phyloP scores from a whole-genome alignment of 30 jellyfish, hydroid and myxozoan species.

The Pelagia noctiluca region DNA sequence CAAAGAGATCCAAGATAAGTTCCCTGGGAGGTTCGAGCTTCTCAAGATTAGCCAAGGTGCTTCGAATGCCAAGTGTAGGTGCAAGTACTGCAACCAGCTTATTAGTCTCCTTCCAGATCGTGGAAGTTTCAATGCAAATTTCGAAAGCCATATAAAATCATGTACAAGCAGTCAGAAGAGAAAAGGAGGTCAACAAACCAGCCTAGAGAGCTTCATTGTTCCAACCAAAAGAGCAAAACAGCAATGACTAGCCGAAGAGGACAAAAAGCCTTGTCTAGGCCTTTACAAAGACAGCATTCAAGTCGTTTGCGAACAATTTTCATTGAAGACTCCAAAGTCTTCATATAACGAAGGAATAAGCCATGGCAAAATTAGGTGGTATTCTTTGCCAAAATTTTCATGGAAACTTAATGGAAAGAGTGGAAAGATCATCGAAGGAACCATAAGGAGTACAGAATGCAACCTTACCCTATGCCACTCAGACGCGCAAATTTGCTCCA shows the following conservation, averaged over 20 bases:
- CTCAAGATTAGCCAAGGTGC: neutral
- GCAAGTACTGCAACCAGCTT: neutral
- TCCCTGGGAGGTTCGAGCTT: neutral
- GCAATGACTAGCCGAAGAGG: conserved; percentile 3
- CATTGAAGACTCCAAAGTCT: neutral
- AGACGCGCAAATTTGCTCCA: neutral
- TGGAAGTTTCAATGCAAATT: neutral
- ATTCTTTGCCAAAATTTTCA: conserved; percentile 7
- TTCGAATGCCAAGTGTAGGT: neutral
- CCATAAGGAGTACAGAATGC: neutral
- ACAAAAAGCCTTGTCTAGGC: conserved; percentile 6
- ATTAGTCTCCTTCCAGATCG: conserved; percentile 5
- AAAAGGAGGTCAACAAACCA: neutral
- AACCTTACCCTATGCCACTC: neutral
- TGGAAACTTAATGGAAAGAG: neutral
- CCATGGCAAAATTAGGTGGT: neutral
- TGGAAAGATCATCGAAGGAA: neutral
- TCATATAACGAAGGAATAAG: neutral
- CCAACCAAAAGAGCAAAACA: neutral
- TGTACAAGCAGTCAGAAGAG: neutral
- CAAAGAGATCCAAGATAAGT: neutral
- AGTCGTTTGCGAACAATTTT: neutral
- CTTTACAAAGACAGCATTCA: neutral
- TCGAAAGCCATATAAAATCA: neutral
- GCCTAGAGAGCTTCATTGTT: conserved; percentile 9